These are phyloP conservation scores for Scaptomyza pallida DNA, from an alignment of 1,140 invertebrate species.

Conservation along the genomic window DNA sequence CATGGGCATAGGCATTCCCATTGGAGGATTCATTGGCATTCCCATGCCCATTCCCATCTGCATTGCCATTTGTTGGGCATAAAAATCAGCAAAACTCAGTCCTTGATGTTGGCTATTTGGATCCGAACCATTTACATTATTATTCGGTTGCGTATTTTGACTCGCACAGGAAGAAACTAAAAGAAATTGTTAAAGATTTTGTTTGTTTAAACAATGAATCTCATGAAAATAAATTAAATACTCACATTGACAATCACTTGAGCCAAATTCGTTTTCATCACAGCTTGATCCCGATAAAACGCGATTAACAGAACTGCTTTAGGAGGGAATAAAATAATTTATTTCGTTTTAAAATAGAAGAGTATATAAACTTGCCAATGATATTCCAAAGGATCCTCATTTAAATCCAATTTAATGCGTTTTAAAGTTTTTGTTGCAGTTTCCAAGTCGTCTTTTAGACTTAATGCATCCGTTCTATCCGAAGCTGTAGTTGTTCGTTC, in stretches of 20 bases:
- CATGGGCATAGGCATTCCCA: conserved; percentile 7
- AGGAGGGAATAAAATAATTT: neutral
- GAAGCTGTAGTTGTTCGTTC: neutral
- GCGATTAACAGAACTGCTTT: conserved; percentile 13
- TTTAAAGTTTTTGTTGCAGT: neutral
- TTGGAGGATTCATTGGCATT: conserved; percentile 2
- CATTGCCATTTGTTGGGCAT: conserved; percentile 11
- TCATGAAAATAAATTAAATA: neutral
- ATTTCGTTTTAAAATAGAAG: neutral
- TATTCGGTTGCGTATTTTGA: neutral
- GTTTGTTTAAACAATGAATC: too few species aligned
- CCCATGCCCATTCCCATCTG: neutral
- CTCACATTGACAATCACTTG: neutral
- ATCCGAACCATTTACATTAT: too few species aligned
- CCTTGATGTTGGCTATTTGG: too few species aligned
- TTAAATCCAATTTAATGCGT: neutral
- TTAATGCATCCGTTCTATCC: neutral
- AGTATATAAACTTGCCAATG: neutral
- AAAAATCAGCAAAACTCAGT: neutral
- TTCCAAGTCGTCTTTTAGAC: neutral
- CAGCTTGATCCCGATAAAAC: conserved; percentile 18
- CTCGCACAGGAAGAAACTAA: neutral
- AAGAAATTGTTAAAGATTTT: neutral
- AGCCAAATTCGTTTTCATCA: neutral
- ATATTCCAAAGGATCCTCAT: neutral